Evolutionary conservation across 1,140 invertebrate species (phyloP), one percentile per base, ranked within the genome.

Genomic region (Drosophila tani): DNA sequence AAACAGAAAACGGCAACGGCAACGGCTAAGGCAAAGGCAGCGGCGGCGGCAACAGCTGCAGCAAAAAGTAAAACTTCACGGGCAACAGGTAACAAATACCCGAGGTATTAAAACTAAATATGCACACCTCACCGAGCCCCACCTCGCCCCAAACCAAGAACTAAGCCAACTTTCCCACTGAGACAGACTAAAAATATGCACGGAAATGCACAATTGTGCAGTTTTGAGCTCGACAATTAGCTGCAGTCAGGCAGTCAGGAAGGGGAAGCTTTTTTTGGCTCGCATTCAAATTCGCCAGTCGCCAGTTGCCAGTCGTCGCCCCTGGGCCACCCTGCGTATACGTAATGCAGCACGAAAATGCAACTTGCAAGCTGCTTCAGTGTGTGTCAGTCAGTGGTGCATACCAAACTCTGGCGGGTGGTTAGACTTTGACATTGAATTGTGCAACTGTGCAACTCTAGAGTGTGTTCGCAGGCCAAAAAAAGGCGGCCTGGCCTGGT

Each of bases 151-250:
- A 27, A 66, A 40, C 15, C 45, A 27, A 66, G 45, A 62, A 47
- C 64, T 24, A 24, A 38, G n/a, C 45, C 58, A 41, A 17, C 41
- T 50, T 40, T 49, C 17, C 45, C 55, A 11, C 35, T 51, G 50
- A 75, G 57, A 65, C 57, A 75, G 78, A 57, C 75, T 84, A 75
- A 82, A 91, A 91, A 92, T 91, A 91, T 91, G 73, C 79, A 91
- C 91, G 91, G 91, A 92, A 92, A 84, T 92, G 91, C 91, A 92
- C 91, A 92, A 92, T 92, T 92, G 91, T 92, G 91, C 91, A 92
- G 80, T 85, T 77, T 78, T 69, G 75, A 78, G 74, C 65, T 87
- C 79, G 76, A 71, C 91, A 92, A 92, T 92, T 92, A 92, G 91
- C 81, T 87, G 84, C 74, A 87, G 83, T 62, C 85, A 73, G 80